phyloP scores from a whole-genome alignment of 2,888 invertebrate species.

The Hypercompe scribonia region DNA sequence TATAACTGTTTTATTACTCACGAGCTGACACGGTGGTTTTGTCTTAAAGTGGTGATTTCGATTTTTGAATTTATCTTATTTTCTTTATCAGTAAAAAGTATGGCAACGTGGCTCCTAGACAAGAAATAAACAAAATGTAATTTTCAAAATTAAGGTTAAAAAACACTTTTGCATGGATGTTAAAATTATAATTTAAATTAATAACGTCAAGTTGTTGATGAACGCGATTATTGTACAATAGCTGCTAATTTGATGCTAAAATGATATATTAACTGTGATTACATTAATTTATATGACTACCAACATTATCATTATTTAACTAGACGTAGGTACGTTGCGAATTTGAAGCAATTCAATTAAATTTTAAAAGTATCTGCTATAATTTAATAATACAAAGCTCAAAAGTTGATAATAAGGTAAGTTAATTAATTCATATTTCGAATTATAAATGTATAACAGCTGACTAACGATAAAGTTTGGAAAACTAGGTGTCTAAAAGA shows the following conservation, averaged over 20 bases:
- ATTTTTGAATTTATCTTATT: too few species aligned
- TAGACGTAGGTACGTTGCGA: neutral
- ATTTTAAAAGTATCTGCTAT: neutral
- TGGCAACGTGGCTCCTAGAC: neutral
- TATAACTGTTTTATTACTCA: too few species aligned
- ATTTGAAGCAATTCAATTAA: neutral
- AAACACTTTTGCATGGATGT: neutral
- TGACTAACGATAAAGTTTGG: neutral
- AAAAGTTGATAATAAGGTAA: neutral
- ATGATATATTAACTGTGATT: neutral
- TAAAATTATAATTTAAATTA: neutral
- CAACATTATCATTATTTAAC: neutral
- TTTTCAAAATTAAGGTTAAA: neutral
- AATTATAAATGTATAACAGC: neutral
- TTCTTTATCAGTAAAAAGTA: neutral
- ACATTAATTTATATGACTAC: neutral
- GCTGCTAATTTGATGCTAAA: neutral
- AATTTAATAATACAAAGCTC: neutral
- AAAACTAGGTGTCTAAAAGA: neutral
- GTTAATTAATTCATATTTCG: neutral
- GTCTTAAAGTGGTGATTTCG: neutral
- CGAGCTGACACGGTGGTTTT: neutral
- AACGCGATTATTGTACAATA: neutral
- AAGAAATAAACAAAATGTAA: too few species aligned
- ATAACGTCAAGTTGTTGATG: neutral